Conservation (phyloP, 2,888 invertebrate species). For the Nomada lathburiana region DNA sequence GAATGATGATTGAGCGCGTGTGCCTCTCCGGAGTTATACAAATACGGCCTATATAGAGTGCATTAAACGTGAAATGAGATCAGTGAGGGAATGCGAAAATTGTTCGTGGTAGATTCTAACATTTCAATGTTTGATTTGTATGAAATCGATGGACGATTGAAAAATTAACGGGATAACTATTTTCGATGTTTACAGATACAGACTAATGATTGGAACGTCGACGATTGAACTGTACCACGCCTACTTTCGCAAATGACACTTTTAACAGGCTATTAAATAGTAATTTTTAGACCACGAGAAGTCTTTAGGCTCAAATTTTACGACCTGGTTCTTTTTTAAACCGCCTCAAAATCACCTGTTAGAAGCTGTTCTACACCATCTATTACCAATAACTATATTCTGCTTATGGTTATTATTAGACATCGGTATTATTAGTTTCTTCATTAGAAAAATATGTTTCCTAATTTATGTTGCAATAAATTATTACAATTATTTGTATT, state of each 20-base stretch:
- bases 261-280: not conserved
- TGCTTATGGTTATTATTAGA: too few relatives aligned
- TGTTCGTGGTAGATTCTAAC: too few relatives aligned
- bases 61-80: not conserved
- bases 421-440: too few relatives aligned
- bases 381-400: not conserved
- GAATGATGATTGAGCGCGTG: not conserved
- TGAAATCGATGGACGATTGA: too few relatives aligned
- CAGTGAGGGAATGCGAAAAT: too few relatives aligned
- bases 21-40: not conserved
- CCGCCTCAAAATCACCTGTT: not conserved
- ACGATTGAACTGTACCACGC: too few relatives aligned
- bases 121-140: too few relatives aligned
- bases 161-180: too few relatives aligned
- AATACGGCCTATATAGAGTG: not conserved
- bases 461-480: not conserved
- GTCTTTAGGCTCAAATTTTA: constrained; percentile 16
- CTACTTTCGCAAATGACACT: not conserved
- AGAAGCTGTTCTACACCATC: not conserved
- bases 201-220: too few relatives aligned
- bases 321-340: constrained; percentile 6
- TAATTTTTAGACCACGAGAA: constrained; percentile 2
- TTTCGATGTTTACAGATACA: too few relatives aligned
- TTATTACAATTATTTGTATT: not conserved
- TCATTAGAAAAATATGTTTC: too few relatives aligned